Conservation (phyloP, 2,888 invertebrate genomes). For the Mythimna vitellina region DNA sequence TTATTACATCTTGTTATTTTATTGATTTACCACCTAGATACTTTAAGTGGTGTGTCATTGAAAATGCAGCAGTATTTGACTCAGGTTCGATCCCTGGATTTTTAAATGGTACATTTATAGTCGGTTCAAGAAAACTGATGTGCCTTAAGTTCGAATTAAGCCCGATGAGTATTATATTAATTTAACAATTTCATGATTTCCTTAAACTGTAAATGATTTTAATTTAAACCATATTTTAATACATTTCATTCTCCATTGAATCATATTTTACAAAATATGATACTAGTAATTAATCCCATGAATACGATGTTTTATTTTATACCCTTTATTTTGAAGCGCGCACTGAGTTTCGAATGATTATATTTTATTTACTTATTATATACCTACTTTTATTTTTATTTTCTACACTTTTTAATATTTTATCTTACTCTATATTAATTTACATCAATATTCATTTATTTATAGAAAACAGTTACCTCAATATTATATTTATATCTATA, state of each 20-base stretch:
- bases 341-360: constrained; percentile 77
- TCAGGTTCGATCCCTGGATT: constrained; percentile 36
- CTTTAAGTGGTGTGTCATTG: neutral
- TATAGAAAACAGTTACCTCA: neutral
- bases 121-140: neutral
- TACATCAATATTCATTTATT: constrained; percentile 11
- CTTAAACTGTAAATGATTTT: neutral
- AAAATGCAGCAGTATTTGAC: neutral
- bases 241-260: neutral
- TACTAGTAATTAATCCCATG: constrained; percentile 36
- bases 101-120: neutral
- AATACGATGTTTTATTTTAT: constrained; percentile 52
- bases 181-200: neutral
- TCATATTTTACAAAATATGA: neutral
- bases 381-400: constrained; percentile 44
- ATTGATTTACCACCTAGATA: neutral
- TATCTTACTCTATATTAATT: constrained; percentile 7
- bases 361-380: constrained; percentile 48
- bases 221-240: neutral
- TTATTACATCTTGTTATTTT: neutral
- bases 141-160: too few species aligned
- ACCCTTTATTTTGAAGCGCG: constrained; percentile 70
- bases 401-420: constrained; percentile 7
- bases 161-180: neutral
- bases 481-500: neutral